Base-by-base conservation (phyloP, 2,797 vertebrate genomes). In the Alcedo atthis region DNA sequence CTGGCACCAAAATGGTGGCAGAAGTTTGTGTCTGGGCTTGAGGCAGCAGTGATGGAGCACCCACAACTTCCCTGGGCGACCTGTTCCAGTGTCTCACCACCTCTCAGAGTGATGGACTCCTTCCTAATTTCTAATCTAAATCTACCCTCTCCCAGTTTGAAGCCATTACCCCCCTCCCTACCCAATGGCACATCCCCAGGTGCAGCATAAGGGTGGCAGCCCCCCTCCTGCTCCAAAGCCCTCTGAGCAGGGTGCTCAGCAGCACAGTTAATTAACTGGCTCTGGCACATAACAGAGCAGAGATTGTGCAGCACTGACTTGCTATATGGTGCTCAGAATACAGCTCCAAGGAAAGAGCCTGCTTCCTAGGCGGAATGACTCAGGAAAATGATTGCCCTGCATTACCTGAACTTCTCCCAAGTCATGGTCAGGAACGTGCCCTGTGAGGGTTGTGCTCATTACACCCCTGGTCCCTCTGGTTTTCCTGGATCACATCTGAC, bases 1-100 rank as follows among this genome's bases (percentile, higher is more conserved):
- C 85, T 90, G 87, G 70, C 85, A 67, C 79, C 8, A 58, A 78
- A 19, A 71, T 16, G 8, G 40, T 17, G 77, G 77, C 74, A 70
- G 63, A 40, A 74, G 13, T 21, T 54, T 55, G 43, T 78, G 62
- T 35, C 71, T 94, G 67, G 55, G 70, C 30, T 46, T n/a, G 35
- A 76, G 46, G 26, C 48, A 6, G 37, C 24, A 26, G 49, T 16
- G 49, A 49, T 49, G 49, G 49, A 51, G 14, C 15, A 51, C 16
- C 51, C 28, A 53, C 51, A 18, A 10, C 28, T 53, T 53, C 51
- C 51, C 51, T 53, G 51, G 51, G 10, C 16, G 18, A 53, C 51
- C 28, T 30, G 10, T 30, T 53, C 51, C 51, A 53, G 26, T 53
- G 51, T 17, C 51, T 53, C 26, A 53, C 16, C 51, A 53, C 51